Percentiles rank a stretch among this genome's conserved stretches.
These are phyloP conservation scores for Falco peregrinus DNA, from an alignment of 2,797 vertebrate species.

Conservation along the genomic window DNA sequence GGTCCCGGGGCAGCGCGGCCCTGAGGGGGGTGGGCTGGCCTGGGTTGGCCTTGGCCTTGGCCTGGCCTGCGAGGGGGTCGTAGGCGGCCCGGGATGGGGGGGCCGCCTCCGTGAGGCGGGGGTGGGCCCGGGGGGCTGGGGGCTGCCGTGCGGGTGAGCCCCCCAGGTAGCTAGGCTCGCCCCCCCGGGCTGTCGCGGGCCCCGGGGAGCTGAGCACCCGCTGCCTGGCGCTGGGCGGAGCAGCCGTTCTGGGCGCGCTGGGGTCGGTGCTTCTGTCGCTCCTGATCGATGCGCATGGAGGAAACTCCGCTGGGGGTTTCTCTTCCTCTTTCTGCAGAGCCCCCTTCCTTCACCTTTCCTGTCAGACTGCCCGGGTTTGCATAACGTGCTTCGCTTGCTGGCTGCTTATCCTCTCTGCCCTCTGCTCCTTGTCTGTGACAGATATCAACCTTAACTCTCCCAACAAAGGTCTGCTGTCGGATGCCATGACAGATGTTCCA, in stretches of 20 bases:
- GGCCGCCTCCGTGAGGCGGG: background rate
- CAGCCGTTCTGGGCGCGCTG: background rate
- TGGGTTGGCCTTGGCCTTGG: no score
- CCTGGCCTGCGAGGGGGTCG: no score
- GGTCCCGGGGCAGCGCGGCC: background rate
- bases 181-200: background rate
- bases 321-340: background rate
- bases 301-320: background rate
- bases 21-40: no score
- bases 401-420: slow-evolving; percentile 25
- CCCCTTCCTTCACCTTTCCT: background rate
- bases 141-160: no score
- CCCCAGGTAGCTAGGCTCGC: no score
- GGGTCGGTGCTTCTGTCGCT: no score
- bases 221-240: background rate
- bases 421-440: slow-evolving; percentile 76
- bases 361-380: background rate
- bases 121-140: background rate
- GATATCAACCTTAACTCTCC: slow-evolving; percentile 99
- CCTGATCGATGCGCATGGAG: accelerated
- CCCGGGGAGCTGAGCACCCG: background rate
- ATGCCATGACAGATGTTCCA: slow-evolving; percentile 82
- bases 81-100: background rate
- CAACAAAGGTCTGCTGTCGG: slow-evolving; percentile 89
- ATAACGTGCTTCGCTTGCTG: background rate